These are phyloP conservation scores for Lanistes nyassanus DNA, from an alignment of 1,140 invertebrate species.

Conservation along the genomic window DNA sequence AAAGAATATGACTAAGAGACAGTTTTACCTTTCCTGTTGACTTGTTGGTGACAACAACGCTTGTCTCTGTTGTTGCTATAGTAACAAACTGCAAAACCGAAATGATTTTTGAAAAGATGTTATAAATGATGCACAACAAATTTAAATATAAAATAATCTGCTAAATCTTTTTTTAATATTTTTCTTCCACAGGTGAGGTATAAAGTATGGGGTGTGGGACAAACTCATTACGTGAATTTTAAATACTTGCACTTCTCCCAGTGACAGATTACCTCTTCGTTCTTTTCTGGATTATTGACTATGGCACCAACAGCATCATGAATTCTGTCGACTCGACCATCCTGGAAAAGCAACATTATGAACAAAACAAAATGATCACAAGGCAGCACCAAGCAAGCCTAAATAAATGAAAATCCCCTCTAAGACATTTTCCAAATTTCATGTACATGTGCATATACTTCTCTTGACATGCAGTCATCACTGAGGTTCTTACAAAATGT, in stretches of 20 bases:
- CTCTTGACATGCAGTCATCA: too few species aligned
- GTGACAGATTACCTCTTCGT: slow-evolving; percentile 31
- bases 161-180: too few species aligned
- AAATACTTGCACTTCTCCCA: background rate
- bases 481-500: too few species aligned
- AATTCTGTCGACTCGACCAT: slow-evolving; percentile 53
- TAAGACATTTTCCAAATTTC: too few species aligned
- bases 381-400: background rate
- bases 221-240: too few species aligned
- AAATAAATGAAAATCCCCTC: too few species aligned
- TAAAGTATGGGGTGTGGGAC: too few species aligned
- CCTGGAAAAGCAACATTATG: slow-evolving; percentile 39
- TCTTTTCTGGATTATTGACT: slow-evolving; percentile 25
- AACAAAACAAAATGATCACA: slow-evolving; percentile 15
- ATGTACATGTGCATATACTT: too few species aligned
- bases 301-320: slow-evolving; percentile 47
- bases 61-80: slow-evolving; percentile 37
- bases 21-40: slow-evolving; percentile 19
- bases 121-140: background rate
- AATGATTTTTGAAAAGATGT: background rate
- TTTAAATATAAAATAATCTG: background rate
- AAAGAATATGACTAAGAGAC: background rate
- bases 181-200: too few species aligned
- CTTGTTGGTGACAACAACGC: slow-evolving; percentile 28
- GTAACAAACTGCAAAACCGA: slow-evolving; percentile 27